Conservation (phyloP, 2,797 vertebrate species). For the Leptatherina wallacei region DNA sequence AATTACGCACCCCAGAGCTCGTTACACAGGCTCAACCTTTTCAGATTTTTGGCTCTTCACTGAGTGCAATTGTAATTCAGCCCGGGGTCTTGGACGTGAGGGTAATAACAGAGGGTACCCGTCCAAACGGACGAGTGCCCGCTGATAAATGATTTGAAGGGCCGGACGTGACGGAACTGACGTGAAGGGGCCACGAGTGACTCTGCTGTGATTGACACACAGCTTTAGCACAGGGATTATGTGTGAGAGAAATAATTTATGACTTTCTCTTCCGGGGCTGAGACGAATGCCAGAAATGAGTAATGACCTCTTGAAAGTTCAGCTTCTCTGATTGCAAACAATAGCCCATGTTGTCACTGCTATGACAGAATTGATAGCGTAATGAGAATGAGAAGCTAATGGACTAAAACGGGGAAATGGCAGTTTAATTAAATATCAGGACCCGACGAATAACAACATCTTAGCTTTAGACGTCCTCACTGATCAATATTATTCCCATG, state of each 20-base stretch:
- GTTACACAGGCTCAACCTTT: slow-evolving; percentile 66
- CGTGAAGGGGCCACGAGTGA: slow-evolving; percentile 54
- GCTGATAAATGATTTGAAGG: slow-evolving; percentile 73
- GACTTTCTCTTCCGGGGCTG: slow-evolving; percentile 61
- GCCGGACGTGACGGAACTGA: slow-evolving; percentile 72
- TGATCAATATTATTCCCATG: slow-evolving; percentile 43
- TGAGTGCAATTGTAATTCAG: slow-evolving; percentile 74
- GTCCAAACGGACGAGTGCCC: slow-evolving; percentile 67
- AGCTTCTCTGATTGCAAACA: slow-evolving; percentile 72
- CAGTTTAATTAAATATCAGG: slow-evolving; percentile 71
- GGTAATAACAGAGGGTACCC: slow-evolving; percentile 75
- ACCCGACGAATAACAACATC: slow-evolving; percentile 49
- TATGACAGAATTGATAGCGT: slow-evolving; percentile 65
- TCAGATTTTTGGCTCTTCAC: slow-evolving; percentile 67
- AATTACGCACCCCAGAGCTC: slow-evolving; percentile 79
- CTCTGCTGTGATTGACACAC: slow-evolving; percentile 74
- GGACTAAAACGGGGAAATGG: slow-evolving; percentile 73
- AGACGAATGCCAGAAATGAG: slow-evolving; percentile 72
- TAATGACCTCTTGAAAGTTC: slow-evolving; percentile 74
- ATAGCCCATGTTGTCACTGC: slow-evolving; percentile 66
- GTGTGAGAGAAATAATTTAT: slow-evolving; percentile 72
- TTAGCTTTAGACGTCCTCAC: slow-evolving; percentile 39
- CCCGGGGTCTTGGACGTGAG: slow-evolving; percentile 54
- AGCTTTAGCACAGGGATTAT: slow-evolving; percentile 60
- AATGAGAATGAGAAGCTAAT: slow-evolving; percentile 67